Base-by-base conservation (phyloP, 2,888 invertebrate species). In the Liopterus haemorrhoidalis region DNA sequence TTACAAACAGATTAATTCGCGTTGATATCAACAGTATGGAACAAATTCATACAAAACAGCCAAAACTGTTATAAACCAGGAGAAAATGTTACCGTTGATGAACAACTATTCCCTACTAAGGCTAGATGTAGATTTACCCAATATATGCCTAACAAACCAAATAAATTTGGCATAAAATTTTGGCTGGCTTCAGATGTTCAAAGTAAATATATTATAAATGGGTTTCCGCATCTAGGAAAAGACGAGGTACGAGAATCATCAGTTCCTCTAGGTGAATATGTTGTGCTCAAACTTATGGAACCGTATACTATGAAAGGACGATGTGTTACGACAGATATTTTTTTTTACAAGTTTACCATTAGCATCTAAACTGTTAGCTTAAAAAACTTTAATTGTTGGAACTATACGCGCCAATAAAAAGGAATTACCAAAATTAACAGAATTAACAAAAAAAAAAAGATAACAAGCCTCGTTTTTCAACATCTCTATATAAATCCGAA, bases 101-200 rank as follows among this genome's bases (percentile, higher is more conserved):
- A 59, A 39, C 56, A 59, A 25, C 42, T 57, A 14, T 57, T 56
- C 46, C 52, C 53, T 14, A 46, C 54, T 0, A 59, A 59, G 41
- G 35, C 53, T 5, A 50, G 59, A 40, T 61, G 59, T 43, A 50
- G 48, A 43, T 62, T 59, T 54, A 55, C 49, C 5, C 59, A 60
- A 41, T 59, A 58, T 47, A 59, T 62, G 54, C 49, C 54, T 12
- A 59, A 58, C 36, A 61, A 61, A 43, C 56, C 54, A 0, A 52
- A 59, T 39, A 60, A 62, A 49, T 62, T 59, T 56, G 58, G 57
- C 6, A 57, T 57, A 12, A 58, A 57, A 53, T 61, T 61, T 49
- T 61, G 58, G 57, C 35, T 58, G 15, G 53, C 57, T 37, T 50
- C 48, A 9, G 53, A 57, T 41, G 52, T 57, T 32, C 47, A 39